phyloP scores from a whole-genome alignment of 2,888 invertebrate species.

The Aromia moschata region DNA sequence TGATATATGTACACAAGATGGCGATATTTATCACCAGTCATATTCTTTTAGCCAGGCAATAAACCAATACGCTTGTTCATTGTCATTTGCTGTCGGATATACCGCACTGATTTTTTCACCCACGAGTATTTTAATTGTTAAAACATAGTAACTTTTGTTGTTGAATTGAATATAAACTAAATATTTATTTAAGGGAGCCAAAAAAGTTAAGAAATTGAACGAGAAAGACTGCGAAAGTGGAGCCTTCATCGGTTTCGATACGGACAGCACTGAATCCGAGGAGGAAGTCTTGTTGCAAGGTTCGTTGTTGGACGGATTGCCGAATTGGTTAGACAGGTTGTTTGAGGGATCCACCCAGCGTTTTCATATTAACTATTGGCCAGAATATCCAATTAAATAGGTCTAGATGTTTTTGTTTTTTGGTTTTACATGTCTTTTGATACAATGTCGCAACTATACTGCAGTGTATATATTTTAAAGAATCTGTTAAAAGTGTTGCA shows the following conservation, averaged over 20 bases:
- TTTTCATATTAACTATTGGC: conserved; percentile 98
- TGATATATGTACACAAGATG: too few relatives aligned
- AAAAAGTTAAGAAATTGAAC: conserved; percentile 15
- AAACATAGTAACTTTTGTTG: too few relatives aligned
- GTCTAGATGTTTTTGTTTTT: conserved; percentile 20
- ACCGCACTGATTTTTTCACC: too few relatives aligned
- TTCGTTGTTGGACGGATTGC: conserved; percentile 84
- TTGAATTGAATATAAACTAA: too few relatives aligned
- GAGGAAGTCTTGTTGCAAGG: conserved; percentile 66
- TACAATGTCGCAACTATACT: conserved; percentile 5
- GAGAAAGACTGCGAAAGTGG: conserved; percentile 77
- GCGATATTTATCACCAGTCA: too few relatives aligned
- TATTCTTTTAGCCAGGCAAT: too few relatives aligned
- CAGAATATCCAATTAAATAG: conserved; percentile 90
- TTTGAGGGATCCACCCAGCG: conserved; percentile 96
- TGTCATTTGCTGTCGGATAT: too few relatives aligned
- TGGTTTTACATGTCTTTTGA: conserved; percentile 1
- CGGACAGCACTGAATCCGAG: conserved; percentile 70
- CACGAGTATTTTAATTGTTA: too few relatives aligned
- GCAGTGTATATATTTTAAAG: neutral
- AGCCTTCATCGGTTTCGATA: conserved; percentile 86
- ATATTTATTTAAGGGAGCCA: conserved; percentile 32
- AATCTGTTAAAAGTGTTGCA: conserved; percentile 1
- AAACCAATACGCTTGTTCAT: too few relatives aligned
- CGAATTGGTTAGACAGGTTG: conserved; percentile 95